Evolutionary conservation across 2,113 vertebrate species (phyloP).

Genomic region (Heterotilapia buettikoferi): DNA sequence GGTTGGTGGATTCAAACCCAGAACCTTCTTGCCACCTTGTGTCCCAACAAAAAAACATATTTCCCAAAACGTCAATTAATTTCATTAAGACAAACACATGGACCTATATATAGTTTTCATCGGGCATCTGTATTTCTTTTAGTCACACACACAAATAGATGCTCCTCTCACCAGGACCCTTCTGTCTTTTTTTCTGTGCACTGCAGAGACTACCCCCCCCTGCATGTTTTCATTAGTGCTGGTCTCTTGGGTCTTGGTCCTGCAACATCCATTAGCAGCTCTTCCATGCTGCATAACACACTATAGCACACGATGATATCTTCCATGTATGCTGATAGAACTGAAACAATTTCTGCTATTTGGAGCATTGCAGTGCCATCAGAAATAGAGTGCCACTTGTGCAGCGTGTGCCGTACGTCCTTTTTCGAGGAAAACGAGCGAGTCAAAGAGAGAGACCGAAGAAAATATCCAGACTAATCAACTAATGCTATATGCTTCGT

Average conservation of each 20-base stretch:
- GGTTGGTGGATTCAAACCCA: not conserved
- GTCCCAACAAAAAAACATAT: not conserved
- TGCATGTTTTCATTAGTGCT: slow-evolving; percentile 39
- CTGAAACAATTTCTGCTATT: slow-evolving; percentile 5
- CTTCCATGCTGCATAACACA: slow-evolving; percentile 13
- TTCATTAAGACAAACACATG: not conserved
- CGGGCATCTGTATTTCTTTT: not conserved
- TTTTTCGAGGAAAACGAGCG: not conserved
- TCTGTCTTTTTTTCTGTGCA: slow-evolving; percentile 11
- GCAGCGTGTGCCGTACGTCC: not conserved
- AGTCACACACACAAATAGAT: not conserved
- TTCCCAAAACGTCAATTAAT: not conserved
- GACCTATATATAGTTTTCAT: not conserved
- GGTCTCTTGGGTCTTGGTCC: slow-evolving; percentile 24
- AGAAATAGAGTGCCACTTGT: not conserved
- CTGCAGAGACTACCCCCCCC: slow-evolving; percentile 31
- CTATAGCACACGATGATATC: slow-evolving; percentile 1
- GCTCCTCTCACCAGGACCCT: not conserved
- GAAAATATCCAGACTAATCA: not conserved
- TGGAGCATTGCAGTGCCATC: not conserved
- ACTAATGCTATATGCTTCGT: not conserved
- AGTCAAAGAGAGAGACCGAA: not conserved
- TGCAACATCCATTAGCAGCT: slow-evolving; percentile 51
- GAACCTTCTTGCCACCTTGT: not conserved
- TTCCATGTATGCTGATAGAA: slow-evolving; percentile 3